Base-by-base conservation (phyloP, 2,888 invertebrate species). In the Tinea trinotella region DNA sequence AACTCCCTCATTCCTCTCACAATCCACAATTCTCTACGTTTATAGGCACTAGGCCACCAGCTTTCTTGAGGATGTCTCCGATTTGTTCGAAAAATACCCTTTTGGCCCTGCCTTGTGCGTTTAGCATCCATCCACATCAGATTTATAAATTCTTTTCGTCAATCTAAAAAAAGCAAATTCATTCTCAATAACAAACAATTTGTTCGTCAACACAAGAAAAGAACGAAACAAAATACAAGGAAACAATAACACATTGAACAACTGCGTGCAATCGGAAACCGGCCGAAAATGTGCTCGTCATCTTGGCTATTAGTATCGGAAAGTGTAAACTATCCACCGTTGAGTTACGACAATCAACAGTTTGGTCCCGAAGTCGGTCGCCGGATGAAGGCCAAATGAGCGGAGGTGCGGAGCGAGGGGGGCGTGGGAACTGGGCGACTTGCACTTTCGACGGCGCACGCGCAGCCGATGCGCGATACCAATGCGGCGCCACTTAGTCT, bases 391-490 rank as follows among this genome's bases (percentile, higher is more conserved):
- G 49, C 46, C 54, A 49, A 46, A 46, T 46, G 19, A 40, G 40
- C 2, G 12, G 40, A n/a, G 40, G 40, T 6, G 17, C 46, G 46
- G 63, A 64, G 64, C 59, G 63, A 65, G 61, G 60, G 69, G 71
- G 71, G 73, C 82, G 80, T 83, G 83, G 70, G 82, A 82, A 80
- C 74, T 75, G 71, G 76, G 72, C 63, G 64, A 83, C 84, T 84
- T 82, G 83, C 84, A 77, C 84, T 84, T 83, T 84, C 83, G 72
- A 70, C 68, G 68, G 70, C 68, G 74, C 71, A 68, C 66, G 68
- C 66, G 64, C 64, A 62, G 17, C 22, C 65, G 70, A 73, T 73
- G 75, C 68, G 70, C 75, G 65, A 63, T 65, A 64, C 62, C 59
- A 59, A 50, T 57, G 63, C 61, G 74, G 76, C 81, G 81, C 81